Evolutionary conservation across 2,113 vertebrate species (phyloP), one percentile per base, ranked within the genome.

Genomic region (Ptychochromis oligacanthus): DNA sequence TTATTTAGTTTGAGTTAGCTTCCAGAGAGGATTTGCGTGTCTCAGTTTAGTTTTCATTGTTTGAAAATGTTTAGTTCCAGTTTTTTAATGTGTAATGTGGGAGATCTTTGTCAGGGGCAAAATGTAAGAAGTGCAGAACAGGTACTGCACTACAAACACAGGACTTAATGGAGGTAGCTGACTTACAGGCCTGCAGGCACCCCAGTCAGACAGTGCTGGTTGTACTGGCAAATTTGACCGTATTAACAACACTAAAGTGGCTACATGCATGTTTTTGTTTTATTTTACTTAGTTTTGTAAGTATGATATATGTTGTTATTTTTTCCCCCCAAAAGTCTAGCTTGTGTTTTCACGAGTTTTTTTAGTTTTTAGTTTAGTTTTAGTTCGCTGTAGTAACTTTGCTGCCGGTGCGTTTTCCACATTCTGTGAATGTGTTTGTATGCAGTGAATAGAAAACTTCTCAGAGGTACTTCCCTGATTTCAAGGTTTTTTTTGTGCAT

Each of bases 201-300:
- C 31, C 31, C 31, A 34, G 31, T 34, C 31, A 4, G 31, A 34
- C 31, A 34, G 5, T 34, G 31, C 31, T 34, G 31, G 5, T 5
- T n/a, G n/a, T n/a, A n/a, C n/a, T n/a, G n/a, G n/a, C n/a, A n/a
- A n/a, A n/a, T n/a, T n/a, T n/a, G n/a, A n/a, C n/a, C n/a, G n/a
- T n/a, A n/a, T n/a, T n/a, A n/a, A n/a, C n/a, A n/a, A n/a, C n/a
- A n/a, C 31, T 34, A 34, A 40, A 8, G 0, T 64, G 36, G 20
- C 11, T 61, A 3, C 0, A 38, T 38, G 31, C 8, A 8, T 38
- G 2, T 38, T 38, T 38, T 9, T 7, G 2, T 38, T 9, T 38
- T 2, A 1, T 6, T 13, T 62, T 62, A 34, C 3, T 62, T 38
- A 14, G 2, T 22, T 64, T 34, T 34, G 31, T 34, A 34, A 34